These are phyloP conservation scores for Nylanderia fulva DNA, from an alignment of 1,140 invertebrate genomes.

Conservation along the genomic window DNA sequence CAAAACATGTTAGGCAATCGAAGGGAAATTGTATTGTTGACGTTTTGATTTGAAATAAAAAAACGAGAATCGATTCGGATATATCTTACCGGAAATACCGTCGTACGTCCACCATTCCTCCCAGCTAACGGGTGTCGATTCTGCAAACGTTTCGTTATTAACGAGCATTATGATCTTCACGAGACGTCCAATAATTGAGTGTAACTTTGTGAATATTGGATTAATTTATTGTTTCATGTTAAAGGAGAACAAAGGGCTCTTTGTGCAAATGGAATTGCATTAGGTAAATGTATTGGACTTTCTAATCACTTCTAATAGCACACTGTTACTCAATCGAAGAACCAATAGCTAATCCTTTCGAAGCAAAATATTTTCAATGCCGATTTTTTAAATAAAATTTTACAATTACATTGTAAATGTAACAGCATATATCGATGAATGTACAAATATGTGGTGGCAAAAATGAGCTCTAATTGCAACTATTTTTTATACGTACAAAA, in stretches of 20 bases:
- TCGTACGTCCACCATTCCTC: constrained; percentile 98
- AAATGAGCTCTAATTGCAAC: neutral
- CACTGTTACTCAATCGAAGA: neutral
- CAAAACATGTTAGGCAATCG: neutral
- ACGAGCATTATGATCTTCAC: constrained; percentile 51
- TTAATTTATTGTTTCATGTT: neutral
- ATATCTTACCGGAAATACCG: constrained; percentile 94
- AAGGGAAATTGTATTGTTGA: neutral
- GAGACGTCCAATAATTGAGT: constrained; percentile 49
- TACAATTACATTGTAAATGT: neutral
- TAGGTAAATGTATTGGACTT: constrained; percentile 29
- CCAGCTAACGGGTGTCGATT: constrained; percentile 91
- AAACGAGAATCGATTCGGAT: neutral
- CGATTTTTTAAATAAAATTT: neutral
- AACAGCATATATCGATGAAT: no score
- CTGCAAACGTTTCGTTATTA: constrained; percentile 76
- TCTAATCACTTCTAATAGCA: constrained; percentile 25
- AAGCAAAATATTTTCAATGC: neutral
- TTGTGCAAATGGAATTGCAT: constrained; percentile 23
- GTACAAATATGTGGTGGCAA: neutral
- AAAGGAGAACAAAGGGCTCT: constrained; percentile 6
- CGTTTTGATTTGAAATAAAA: neutral
- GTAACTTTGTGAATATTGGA: constrained; percentile 5
- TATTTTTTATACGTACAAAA: neutral
- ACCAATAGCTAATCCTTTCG: neutral